A percentile compares a stretch with the other conserved stretches of the same genome.
Evolutionary conservation across 1,140 invertebrate species (phyloP).

Genomic region (Parasteatoda tepidariorum): DNA sequence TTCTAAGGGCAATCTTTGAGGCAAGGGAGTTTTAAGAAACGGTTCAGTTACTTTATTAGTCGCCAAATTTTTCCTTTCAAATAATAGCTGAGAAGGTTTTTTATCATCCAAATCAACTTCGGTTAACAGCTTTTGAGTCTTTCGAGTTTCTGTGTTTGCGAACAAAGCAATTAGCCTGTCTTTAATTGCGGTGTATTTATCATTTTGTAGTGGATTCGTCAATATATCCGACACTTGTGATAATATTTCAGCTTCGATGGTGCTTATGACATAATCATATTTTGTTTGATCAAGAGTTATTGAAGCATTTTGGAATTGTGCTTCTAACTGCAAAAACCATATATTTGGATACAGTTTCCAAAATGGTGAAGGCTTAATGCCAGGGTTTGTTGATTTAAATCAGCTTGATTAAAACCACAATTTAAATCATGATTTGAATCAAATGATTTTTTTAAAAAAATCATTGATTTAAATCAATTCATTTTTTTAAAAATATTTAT

Average conservation of each 20-base stretch:
- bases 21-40: conserved; percentile 38
- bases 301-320: conserved; percentile 32
- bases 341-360: conserved; percentile 61
- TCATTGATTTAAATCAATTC: no score
- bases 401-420: no score
- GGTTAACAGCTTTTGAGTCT: conserved; percentile 32
- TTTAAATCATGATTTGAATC: no score
- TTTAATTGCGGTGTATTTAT: conserved; percentile 15
- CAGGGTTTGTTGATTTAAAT: no score
- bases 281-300: conserved; percentile 42
- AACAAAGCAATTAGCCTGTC: conserved; percentile 9
- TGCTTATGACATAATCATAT: conserved; percentile 40
- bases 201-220: conserved; percentile 19
- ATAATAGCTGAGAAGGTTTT: no score
- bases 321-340: conserved; percentile 34
- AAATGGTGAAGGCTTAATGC: no score
- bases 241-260: conserved; percentile 48
- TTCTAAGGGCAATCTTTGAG: conserved; percentile 20
- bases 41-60: no score
- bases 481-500: no score
- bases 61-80: no score
- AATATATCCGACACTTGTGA: conserved; percentile 46
- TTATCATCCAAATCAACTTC: conserved; percentile 29
- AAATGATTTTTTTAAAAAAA: no score
- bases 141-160: conserved; percentile 27